Evolutionary conservation across 2,113 vertebrate genomes (phyloP).

Genomic region (Corynorhinus townsendii): DNA sequence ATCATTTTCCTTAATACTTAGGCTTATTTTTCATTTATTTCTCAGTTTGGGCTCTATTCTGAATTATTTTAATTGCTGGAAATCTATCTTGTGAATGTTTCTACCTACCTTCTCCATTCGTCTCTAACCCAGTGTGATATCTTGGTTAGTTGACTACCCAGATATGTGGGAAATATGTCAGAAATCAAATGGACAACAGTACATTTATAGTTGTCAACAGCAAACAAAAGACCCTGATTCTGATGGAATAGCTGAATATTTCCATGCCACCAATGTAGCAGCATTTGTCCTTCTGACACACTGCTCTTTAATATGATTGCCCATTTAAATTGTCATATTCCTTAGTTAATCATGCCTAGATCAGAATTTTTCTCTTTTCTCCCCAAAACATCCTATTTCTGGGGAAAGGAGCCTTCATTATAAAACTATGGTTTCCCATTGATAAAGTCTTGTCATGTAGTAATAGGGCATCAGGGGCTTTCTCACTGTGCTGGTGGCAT

Average conservation of each 20-base stretch:
- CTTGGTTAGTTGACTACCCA: background rate
- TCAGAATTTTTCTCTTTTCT: background rate
- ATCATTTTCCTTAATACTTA: background rate
- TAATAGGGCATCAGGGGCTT: background rate
- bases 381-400: background rate
- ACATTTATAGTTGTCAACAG: background rate
- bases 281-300: background rate
- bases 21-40: background rate
- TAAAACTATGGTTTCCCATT: background rate
- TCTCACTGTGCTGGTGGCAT: background rate
- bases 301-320: background rate
- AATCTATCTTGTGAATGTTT: background rate
- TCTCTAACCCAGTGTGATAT: background rate
- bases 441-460: background rate
- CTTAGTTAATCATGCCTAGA: background rate
- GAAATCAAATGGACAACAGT: background rate
- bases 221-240: background rate
- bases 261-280: background rate
- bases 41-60: background rate
- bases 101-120: background rate
- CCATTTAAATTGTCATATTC: background rate
- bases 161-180: background rate
- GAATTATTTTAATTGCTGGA: background rate
- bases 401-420: background rate
- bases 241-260: background rate